Base-by-base conservation (phyloP, 2,113 vertebrate genomes). In the Polyodon spathula region DNA sequence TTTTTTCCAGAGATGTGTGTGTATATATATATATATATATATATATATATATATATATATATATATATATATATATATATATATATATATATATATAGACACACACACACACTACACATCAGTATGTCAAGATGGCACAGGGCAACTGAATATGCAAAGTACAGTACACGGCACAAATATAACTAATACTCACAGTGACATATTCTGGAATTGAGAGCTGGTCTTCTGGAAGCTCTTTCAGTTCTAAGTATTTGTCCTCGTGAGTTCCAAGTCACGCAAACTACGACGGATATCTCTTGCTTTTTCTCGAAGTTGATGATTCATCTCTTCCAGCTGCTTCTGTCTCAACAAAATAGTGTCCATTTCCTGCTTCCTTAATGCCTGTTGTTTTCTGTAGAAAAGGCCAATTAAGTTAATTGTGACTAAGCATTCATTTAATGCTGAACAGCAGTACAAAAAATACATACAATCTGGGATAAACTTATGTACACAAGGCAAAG, bases 341-440 rank as follows among this genome's bases (percentile, higher is more conserved):
- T 97, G 96, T 64, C 91, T 85, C 65, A 90, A 61, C 67, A 96
- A 76, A 78, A 98, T 88, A 56, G 86, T 74, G 70, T 95, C 94
- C 92, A 97, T 93, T 84, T 99, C 95, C 71, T 97, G 92, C 72
- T 94, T 97, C 80, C 93, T 87, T 63, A 95, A 68, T 65, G 84
- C 83, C 69, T 95, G 93, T 63, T 95, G 91, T 76, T 93, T 95
- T 73, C 96, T 99, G 78, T 4, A 63, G 55, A 62, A 67, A 59
- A 1, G 63, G 53, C 66, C 40, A 78, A 59, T 79, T 37, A 9
- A 46, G 42, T 16, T 15, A 38, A 54, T 38, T 44, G 7, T 56
- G 46, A 40, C 8, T 9, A 42, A 43, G 4, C 17, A 55, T 16
- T 55, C 4, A 37, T 55, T 8, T 55, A 9, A 16, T 37, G 9